Percentiles rank a stretch among this genome's conserved stretches.
phyloP scores from a whole-genome alignment of 2,113 vertebrate genomes.

The Neofelis nebulosa region DNA sequence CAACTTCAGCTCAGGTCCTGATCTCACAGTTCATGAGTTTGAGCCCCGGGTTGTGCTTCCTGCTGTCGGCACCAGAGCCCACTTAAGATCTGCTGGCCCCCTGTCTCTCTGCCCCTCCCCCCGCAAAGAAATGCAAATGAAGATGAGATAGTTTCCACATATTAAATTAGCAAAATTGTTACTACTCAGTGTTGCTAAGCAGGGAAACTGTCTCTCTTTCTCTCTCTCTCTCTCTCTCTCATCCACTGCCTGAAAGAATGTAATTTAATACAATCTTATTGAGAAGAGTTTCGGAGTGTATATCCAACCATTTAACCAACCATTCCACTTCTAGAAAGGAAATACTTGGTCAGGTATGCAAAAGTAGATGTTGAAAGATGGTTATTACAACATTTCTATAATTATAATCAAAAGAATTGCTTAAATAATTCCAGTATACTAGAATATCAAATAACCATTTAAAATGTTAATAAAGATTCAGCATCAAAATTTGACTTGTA shows the following conservation, averaged over 20 bases:
- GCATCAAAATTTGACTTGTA: constrained; percentile 45
- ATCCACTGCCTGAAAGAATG: background rate
- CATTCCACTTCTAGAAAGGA: constrained; percentile 22
- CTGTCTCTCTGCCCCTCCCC: no score
- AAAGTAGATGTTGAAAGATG: constrained; percentile 30
- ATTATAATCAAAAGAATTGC: constrained; percentile 26
- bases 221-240: background rate
- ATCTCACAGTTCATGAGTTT: no score
- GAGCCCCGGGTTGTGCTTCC: no score
- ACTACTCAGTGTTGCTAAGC: constrained; percentile 27
- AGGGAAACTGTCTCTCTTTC: background rate
- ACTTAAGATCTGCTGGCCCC: no score
- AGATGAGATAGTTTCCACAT: constrained; percentile 44
- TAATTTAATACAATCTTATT: constrained; percentile 25
- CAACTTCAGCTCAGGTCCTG: no score
- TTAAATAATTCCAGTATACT: constrained; percentile 42
- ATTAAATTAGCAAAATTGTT: constrained; percentile 39
- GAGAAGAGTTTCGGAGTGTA: background rate
- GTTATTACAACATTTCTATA: constrained; percentile 34
- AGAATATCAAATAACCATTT: constrained; percentile 26
- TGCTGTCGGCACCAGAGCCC: no score
- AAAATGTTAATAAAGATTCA: constrained; percentile 47
- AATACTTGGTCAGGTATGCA: background rate
- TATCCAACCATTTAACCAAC: constrained; percentile 37
- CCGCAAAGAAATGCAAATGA: background rate